phyloP scores from a whole-genome alignment of 2,888 invertebrate genomes.

The Thyatira batis region DNA sequence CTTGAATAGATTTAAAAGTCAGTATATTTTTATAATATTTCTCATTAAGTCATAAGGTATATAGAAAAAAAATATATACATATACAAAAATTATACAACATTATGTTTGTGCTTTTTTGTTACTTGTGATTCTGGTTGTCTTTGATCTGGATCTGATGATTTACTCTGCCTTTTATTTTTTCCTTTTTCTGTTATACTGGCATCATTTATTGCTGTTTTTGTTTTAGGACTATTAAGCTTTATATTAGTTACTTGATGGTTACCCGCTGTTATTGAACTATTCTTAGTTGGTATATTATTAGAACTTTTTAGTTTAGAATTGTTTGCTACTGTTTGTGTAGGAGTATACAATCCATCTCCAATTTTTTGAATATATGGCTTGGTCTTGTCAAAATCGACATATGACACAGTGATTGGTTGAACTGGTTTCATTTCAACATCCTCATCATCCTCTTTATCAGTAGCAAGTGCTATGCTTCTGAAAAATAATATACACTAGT shows the following conservation, averaged over 20 bases:
- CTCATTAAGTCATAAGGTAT: slow-evolving; percentile 1
- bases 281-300: slow-evolving; percentile 32
- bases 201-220: slow-evolving; percentile 40
- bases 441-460: slow-evolving; percentile 60
- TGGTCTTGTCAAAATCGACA: slow-evolving; percentile 73
- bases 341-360: slow-evolving; percentile 44
- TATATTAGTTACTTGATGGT: slow-evolving; percentile 28
- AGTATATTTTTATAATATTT: neutral
- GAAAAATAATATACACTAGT: slow-evolving; percentile 19
- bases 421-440: slow-evolving; percentile 35
- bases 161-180: slow-evolving; percentile 55
- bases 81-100: slow-evolving; percentile 2
- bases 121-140: slow-evolving; percentile 43
- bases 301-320: slow-evolving; percentile 19
- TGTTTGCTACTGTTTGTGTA: slow-evolving; percentile 26
- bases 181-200: slow-evolving; percentile 38
- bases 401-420: slow-evolving; percentile 58
- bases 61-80: slow-evolving; percentile 13
- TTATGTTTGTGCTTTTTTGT: slow-evolving; percentile 62
- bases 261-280: slow-evolving; percentile 14
- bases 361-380: slow-evolving; percentile 53
- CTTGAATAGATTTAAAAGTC: neutral
- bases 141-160: slow-evolving; percentile 41
- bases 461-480: slow-evolving; percentile 54
- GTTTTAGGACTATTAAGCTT: slow-evolving; percentile 34